phyloP scores from a whole-genome alignment of 2,888 invertebrate genomes.

The Lycaena phlaeas region DNA sequence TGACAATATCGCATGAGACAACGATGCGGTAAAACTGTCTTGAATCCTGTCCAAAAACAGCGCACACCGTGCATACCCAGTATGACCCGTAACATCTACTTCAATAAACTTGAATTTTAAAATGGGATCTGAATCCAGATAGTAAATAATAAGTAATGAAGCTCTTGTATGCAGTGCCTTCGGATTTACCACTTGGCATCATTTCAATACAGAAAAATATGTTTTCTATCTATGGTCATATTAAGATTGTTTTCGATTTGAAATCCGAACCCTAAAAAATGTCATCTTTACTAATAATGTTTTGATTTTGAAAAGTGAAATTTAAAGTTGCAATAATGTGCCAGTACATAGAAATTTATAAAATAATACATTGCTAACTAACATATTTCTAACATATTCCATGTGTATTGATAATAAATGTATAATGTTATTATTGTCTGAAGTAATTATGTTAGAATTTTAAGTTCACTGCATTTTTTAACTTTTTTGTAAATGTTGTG shows the following conservation, averaged over 20 bases:
- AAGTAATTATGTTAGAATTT: no score
- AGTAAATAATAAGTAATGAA: constrained; percentile 9
- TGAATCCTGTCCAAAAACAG: constrained; percentile 2
- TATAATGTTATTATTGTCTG: no score
- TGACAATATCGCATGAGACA: constrained; percentile 1
- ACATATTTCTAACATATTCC: no score
- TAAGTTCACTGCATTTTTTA: no score
- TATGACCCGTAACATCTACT: constrained; percentile 3
- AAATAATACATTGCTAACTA: no score
- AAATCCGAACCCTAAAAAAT: no score
- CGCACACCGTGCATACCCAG: not conserved
- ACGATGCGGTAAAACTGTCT: constrained; percentile 4
- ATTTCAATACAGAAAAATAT: constrained; percentile 8
- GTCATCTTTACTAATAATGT: no score
- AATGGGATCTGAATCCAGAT: constrained; percentile 6
- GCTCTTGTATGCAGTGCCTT: not conserved
- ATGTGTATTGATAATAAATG: no score
- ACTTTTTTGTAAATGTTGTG: no score
- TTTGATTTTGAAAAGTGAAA: no score
- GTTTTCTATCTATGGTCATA: constrained; percentile 5
- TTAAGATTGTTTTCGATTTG: constrained; percentile 11
- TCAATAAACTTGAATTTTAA: constrained; percentile 5
- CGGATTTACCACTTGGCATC: constrained; percentile 10
- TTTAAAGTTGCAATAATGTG: no score
- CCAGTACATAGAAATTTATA: no score